These are phyloP conservation scores for Troglohyphantes excavatus DNA, from an alignment of 2,888 invertebrate genomes.

Conservation along the genomic window DNA sequence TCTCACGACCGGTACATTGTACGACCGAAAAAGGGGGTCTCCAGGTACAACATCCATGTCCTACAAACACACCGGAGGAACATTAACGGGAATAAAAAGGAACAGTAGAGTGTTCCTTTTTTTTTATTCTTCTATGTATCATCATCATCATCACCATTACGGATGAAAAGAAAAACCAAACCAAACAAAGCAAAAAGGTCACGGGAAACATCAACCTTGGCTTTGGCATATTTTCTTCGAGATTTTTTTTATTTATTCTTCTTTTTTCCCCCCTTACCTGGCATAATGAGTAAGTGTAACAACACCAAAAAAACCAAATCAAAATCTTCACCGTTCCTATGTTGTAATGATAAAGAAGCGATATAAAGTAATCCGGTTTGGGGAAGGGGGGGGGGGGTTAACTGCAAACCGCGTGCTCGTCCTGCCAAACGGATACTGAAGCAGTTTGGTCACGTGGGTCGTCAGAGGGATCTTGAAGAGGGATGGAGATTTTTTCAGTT, in stretches of 20 bases:
- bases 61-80: neutral
- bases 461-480: neutral
- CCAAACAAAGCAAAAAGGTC: slow-evolving; percentile 42
- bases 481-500: neutral
- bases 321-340: slow-evolving; percentile 3
- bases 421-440: slow-evolving; percentile 7
- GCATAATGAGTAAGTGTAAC: neutral
- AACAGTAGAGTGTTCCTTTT: neutral
- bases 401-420: neutral
- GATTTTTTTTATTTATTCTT: neutral
- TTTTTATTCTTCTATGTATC: no score
- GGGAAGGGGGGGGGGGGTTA: neutral
- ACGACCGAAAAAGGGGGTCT: neutral
- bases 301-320: neutral
- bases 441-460: slow-evolving; percentile 27
- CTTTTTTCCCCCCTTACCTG: neutral
- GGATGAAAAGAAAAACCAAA: neutral
- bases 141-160: slow-evolving; percentile 9
- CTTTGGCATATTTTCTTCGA: slow-evolving; percentile 47
- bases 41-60: slow-evolving; percentile 1
- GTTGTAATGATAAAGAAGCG: neutral
- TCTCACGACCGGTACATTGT: neutral
- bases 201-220: slow-evolving; percentile 38
- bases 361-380: slow-evolving; percentile 12
- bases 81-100: neutral